Evolutionary conservation across 2,888 invertebrate species (phyloP).

Genomic region (Stenodema calcarata): DNA sequence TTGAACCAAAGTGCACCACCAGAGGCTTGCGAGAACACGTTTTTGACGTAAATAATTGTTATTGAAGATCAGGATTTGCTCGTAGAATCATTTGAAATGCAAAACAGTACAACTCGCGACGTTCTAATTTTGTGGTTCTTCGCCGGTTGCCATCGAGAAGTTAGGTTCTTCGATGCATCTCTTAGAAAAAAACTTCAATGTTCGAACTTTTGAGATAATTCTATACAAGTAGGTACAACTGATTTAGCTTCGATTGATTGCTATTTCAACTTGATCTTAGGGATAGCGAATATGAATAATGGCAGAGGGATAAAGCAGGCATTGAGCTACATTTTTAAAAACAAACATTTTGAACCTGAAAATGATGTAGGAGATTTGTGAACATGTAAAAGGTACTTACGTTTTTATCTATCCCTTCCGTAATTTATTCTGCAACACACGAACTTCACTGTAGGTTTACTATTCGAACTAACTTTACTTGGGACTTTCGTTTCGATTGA

Average conservation of each 20-base stretch:
- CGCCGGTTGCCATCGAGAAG: too few relatives aligned
- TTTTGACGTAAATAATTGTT: neutral
- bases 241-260: too few relatives aligned
- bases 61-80: too few relatives aligned
- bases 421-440: neutral
- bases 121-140: too few relatives aligned
- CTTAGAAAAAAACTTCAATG: too few relatives aligned
- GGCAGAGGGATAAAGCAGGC: neutral
- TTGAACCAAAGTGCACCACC: neutral
- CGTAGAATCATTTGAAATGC: too few relatives aligned
- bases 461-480: neutral
- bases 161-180: too few relatives aligned
- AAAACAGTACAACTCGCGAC: too few relatives aligned
- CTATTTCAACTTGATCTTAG: too few relatives aligned
- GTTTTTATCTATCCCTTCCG: conserved; percentile 9
- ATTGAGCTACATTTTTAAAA: neutral
- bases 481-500: neutral
- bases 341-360: neutral
- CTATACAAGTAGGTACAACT: neutral
- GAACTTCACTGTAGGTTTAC: conserved; percentile 9
- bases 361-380: neutral
- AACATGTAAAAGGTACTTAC: neutral
- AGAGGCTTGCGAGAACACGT: neutral
- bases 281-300: neutral
- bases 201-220: too few relatives aligned